Base-by-base conservation (phyloP, 2,113 vertebrate species). In the Xyliphius kryptos region DNA sequence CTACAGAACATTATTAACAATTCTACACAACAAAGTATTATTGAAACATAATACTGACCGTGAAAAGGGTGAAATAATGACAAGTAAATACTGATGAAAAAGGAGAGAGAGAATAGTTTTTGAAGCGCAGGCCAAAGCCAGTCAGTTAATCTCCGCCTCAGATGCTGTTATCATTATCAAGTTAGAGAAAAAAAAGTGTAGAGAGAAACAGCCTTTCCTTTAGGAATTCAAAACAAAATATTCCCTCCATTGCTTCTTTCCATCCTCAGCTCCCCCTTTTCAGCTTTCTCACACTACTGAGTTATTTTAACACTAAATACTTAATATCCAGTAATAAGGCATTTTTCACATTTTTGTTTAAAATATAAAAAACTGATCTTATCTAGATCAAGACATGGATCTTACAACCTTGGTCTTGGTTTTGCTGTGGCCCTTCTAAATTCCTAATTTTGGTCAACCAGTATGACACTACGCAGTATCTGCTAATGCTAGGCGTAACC, bases 41-140 rank as follows among this genome's bases (percentile, higher is more conserved):
- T 14, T 50, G 26, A 55, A 15, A 54, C 14, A 51, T 63, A 26
- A 48, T 38, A 60, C 19, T 47, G 49, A 15, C 13, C 15, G 7
- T 37, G 47, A 37, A 7, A 12, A 61, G 12, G 20, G 1, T 11
- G 17, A 16, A 5, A 47, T 26, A 19, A 47, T 15, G 20, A 10
- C 1, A 0, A 16, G 32, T 38, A 16, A 22, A 52, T 22, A 55
- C 1, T 46, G 43, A 46, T 46, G 43, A 41, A 46, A 43, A 46
- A 56, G 6, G 38, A 17, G 16, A 54, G 8, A 12, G 16, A 6
- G 9, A 50, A 16, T 19, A 11, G 32, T 37, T 57, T 49, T 21
- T 17, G 14, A 6, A 41, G n/a, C 77, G 74, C 71, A 69, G 77
- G 74, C 73, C 81, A 81, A 83, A 82, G 82, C 79, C 80, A 80